Evolutionary conservation across 2,113 vertebrate genomes (phyloP).

Genomic region (Arothron firmamentum): DNA sequence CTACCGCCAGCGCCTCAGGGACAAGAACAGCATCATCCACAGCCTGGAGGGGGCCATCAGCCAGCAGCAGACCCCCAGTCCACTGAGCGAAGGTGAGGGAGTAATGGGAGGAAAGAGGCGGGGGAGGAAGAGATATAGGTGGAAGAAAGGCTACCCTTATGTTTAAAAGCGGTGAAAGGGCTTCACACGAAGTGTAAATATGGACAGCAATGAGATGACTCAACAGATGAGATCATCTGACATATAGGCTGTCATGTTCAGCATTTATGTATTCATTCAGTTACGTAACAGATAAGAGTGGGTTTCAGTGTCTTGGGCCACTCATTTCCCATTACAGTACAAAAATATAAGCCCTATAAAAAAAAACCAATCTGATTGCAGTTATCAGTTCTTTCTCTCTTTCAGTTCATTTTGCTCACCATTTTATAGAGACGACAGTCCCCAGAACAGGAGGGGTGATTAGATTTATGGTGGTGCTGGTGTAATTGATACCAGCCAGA

Average conservation of each 20-base stretch:
- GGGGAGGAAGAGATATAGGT: conserved; percentile 10
- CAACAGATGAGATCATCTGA: conserved; percentile 20
- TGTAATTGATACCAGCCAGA: conserved; percentile 13
- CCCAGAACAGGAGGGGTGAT: conserved; percentile 20
- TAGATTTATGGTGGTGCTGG: conserved; percentile 19
- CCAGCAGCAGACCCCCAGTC: conserved; percentile 67
- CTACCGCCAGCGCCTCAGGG: conserved; percentile 75
- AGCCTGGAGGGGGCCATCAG: conserved; percentile 76
- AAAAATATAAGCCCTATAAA: background rate
- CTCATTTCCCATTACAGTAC: background rate
- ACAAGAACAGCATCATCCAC: conserved; percentile 77
- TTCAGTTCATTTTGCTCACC: background rate
- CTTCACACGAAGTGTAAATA: background rate
- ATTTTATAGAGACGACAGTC: background rate
- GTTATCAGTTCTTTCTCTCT: background rate
- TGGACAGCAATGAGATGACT: too few relatives aligned
- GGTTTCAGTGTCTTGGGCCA: background rate
- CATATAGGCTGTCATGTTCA: background rate
- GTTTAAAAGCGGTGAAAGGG: background rate
- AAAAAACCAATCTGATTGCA: background rate
- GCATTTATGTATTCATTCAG: background rate
- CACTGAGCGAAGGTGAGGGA: conserved; percentile 64
- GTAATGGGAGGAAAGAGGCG: background rate
- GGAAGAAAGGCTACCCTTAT: too few relatives aligned
- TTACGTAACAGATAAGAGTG: background rate